Base-by-base conservation (phyloP, 2,797 vertebrate genomes). In the Catamblyrhynchus diadema region DNA sequence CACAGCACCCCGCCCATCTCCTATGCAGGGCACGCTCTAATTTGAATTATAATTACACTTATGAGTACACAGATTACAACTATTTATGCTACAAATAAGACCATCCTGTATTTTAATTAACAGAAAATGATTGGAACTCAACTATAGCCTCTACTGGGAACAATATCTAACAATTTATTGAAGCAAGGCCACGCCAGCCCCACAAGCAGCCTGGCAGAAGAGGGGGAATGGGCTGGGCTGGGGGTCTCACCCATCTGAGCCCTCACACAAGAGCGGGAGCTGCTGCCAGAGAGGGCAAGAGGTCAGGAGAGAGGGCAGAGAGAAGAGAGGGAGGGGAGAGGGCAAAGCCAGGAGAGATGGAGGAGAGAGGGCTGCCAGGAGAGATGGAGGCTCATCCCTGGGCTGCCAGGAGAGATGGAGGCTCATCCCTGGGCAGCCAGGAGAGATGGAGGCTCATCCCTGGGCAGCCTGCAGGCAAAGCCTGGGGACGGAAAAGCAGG, bases 11-110 rank as follows among this genome's bases (percentile, higher is more conserved):
- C 87, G 70, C 75, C 66, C 88, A 73, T 75, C 28, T 1, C 30
- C 74, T n/a, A 92, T 74, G 85, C 87, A 79, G 80, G 96, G 77
- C 86, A 97, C 61, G 35, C 51, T 70, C 61, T 62, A 57, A 88
- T 96, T 94, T 96, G 86, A 85, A 92, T 94, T 86, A 93, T 94
- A 91, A 96, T 97, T 97, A 96, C 95, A 93, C 94, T 95, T 96
- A 69, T 37, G 94, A 37, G 64, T 85, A 83, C 77, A 93, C 77
- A 92, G 85, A 96, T 97, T 97, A 96, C 77, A 96, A 95, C 81
- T 95, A 90, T 95, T 89, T 96, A 94, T 97, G 57, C 88, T 91
- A 95, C 87, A 88, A 94, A 92, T 86, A 92, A 91, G 82, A 90
- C 91, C 93, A 95, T 92, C 91, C 90, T 94, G 64, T 86, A 83